Conservation (phyloP, 1,140 invertebrate species). For the Myzus persicae region DNA sequence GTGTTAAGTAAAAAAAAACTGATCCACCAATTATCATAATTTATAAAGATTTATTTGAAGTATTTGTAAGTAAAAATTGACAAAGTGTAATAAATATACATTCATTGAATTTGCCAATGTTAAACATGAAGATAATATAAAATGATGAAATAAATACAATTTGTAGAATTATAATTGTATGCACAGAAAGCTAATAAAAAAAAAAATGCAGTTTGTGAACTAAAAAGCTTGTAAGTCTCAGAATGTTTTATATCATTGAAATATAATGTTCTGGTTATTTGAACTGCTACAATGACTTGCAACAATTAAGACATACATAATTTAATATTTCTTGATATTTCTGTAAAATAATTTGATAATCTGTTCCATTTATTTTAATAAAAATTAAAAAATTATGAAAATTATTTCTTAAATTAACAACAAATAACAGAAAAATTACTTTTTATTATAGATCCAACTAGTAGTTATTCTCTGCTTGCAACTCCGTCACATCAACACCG, state of each 20-base stretch:
- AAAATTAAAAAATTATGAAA: too few species aligned
- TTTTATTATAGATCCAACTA: conserved; percentile 44
- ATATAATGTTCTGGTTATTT: neutral
- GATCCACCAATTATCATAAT: too few species aligned
- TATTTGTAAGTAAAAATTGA: too few species aligned
- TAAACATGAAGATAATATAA: too few species aligned
- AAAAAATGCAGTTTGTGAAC: neutral
- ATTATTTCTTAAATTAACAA: too few species aligned
- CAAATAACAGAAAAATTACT: neutral
- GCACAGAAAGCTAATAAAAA: too few species aligned
- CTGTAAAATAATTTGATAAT: neutral
- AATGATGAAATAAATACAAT: neutral
- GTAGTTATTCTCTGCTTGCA: conserved; percentile 41
- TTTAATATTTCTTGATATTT: neutral
- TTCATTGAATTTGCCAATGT: too few species aligned
- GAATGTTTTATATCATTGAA: neutral
- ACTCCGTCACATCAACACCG: conserved; percentile 13
- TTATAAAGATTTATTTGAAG: too few species aligned
- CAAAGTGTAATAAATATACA: too few species aligned
- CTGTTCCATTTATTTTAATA: neutral
- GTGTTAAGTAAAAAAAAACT: too few species aligned
- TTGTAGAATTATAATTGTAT: too few species aligned
- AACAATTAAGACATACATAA: too few species aligned
- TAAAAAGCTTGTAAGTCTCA: neutral
- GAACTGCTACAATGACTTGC: neutral